phyloP scores from a whole-genome alignment of 2,888 invertebrate genomes.

The Pomacea canaliculata region DNA sequence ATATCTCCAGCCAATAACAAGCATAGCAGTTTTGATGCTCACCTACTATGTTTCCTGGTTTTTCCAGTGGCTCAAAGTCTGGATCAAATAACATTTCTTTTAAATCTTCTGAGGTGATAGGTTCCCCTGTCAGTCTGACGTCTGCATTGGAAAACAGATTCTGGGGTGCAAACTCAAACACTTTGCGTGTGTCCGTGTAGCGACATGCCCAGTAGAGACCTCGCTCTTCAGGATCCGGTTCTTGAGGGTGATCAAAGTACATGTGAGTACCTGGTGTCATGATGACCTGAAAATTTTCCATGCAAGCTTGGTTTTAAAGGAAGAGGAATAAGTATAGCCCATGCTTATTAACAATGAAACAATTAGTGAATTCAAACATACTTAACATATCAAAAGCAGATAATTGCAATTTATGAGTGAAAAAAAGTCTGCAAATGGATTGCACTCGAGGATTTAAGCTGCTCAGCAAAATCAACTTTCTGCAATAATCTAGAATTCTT shows the following conservation, averaged over 20 bases:
- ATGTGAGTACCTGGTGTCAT: constrained; percentile 61
- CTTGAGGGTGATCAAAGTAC: constrained; percentile 63
- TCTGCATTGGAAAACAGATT: constrained; percentile 56
- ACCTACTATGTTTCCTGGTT: constrained; percentile 58
- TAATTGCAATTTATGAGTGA: not conserved
- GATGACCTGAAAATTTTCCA: constrained; percentile 47
- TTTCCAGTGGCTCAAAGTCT: constrained; percentile 49
- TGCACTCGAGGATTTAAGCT: too few relatives aligned
- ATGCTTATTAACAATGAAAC: not conserved
- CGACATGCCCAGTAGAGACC: constrained; percentile 66
- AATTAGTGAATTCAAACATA: not conserved
- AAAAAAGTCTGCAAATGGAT: too few relatives aligned
- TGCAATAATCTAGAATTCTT: too few relatives aligned
- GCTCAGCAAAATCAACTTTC: too few relatives aligned
- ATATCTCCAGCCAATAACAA: too few relatives aligned
- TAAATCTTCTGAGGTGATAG: constrained; percentile 44
- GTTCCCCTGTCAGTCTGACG: constrained; percentile 55
- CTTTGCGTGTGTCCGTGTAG: constrained; percentile 57
- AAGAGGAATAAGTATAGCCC: not conserved
- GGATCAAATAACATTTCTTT: constrained; percentile 37
- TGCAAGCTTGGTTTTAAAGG: not conserved
- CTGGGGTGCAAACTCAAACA: constrained; percentile 61
- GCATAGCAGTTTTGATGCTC: not conserved
- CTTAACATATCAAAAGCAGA: not conserved
- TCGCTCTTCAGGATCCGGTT: constrained; percentile 62